Evolutionary conservation across 2,888 invertebrate genomes (phyloP).

Genomic region (Scaptomyza reducta): DNA sequence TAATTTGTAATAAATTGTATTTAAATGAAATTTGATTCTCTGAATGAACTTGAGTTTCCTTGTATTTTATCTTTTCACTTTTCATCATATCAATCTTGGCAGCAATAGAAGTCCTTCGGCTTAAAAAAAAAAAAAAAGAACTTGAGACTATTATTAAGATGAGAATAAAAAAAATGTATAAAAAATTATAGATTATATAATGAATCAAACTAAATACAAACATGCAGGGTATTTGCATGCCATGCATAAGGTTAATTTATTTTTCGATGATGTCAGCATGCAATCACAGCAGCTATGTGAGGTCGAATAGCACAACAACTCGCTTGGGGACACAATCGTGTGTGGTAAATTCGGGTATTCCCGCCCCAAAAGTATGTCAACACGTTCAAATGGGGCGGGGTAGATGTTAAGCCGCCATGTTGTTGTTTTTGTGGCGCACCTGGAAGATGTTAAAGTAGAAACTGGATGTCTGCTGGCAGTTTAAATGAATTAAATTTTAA

Average conservation of each 20-base stretch:
- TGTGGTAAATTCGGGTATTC: constrained; percentile 41
- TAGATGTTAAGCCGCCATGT: constrained; percentile 18
- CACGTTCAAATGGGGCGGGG: constrained; percentile 21
- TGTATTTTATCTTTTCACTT: background rate
- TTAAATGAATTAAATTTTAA: constrained; percentile 62
- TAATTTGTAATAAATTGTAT: background rate
- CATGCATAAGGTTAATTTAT: background rate
- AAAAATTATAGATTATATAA: too few relatives aligned
- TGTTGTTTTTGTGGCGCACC: constrained; percentile 15
- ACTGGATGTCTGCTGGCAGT: constrained; percentile 25
- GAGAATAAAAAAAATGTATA: too few relatives aligned
- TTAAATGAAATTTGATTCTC: background rate
- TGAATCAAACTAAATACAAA: too few relatives aligned
- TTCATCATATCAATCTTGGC: background rate
- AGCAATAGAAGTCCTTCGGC: too few relatives aligned
- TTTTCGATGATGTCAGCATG: constrained; percentile 14
- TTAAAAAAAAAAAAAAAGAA: too few relatives aligned
- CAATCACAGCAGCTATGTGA: constrained; percentile 58
- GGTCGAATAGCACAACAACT: constrained; percentile 26
- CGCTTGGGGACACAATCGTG: constrained; percentile 50
- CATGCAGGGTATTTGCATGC: constrained; percentile 7
- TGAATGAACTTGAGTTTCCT: background rate
- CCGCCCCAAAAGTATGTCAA: constrained; percentile 58
- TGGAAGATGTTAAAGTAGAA: constrained; percentile 3
- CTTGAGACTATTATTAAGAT: too few relatives aligned